Evolutionary conservation across 2,797 vertebrate species (phyloP).

Genomic region (Coranthus polyacanthus): DNA sequence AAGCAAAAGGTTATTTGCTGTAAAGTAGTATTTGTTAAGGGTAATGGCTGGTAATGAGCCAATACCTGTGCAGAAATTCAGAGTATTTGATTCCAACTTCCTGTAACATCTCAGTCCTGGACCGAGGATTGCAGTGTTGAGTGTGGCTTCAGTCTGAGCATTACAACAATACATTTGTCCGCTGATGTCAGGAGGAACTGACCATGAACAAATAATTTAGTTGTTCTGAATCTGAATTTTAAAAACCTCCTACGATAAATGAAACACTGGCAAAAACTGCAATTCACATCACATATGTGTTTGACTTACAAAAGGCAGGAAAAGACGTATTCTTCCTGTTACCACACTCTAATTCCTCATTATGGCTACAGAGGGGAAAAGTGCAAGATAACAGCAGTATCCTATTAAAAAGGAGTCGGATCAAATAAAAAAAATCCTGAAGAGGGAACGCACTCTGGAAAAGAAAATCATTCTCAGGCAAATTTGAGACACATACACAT

Average conservation of each 20-base stretch:
- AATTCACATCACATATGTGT: conserved; percentile 30
- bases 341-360: conserved; percentile 56
- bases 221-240: conserved; percentile 21
- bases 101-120: background rate
- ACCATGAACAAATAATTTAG: background rate
- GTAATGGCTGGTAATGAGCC: too few species aligned
- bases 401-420: conserved; percentile 58
- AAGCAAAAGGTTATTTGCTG: too few species aligned
- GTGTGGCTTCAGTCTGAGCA: background rate
- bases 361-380: conserved; percentile 49
- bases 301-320: conserved; percentile 22
- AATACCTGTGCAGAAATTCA: background rate
- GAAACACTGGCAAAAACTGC: conserved; percentile 20
- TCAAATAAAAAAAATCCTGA: conserved; percentile 14
- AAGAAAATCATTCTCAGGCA: conserved; percentile 14
- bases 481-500: conserved; percentile 18
- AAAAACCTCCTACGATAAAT: conserved; percentile 7
- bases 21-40: too few species aligned
- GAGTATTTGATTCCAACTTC: background rate
- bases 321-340: conserved; percentile 34
- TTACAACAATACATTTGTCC: conserved; percentile 3
- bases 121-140: background rate
- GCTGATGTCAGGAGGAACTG: conserved; percentile 9
- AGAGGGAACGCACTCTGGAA: conserved; percentile 3
- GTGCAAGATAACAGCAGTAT: conserved; percentile 49